Base-by-base conservation (phyloP, 2,113 vertebrate genomes). In the Lipophrys pholis region DNA sequence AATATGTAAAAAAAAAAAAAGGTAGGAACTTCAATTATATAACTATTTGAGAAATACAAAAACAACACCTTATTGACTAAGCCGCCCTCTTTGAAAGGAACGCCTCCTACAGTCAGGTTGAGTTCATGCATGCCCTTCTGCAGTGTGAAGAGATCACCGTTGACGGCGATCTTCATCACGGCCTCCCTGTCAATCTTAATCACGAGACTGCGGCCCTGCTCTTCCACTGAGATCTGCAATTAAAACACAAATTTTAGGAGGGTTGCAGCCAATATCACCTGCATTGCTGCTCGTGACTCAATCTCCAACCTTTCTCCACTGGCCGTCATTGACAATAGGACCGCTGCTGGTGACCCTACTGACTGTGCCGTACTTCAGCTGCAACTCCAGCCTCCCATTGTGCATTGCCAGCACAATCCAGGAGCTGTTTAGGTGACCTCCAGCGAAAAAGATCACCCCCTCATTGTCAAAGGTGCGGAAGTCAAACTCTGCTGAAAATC, bases 151-250 rank as follows among this genome's bases (percentile, higher is more conserved):
- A 99, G 92, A 56, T 96, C 94, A 5, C 95, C 96, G 0, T 97
- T 95, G 38, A 98, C 96, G 0, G 96, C 95, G 2, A 99, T 99
- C 93, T 97, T 98, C 98, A 99, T 99, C 39, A 99, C 96, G 0
- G 97, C 97, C 21, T 99, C 97, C 62, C 90, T 94, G 92, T 99
- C 96, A 10, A 99, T 96, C 88, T 98, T 99, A 74, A 99, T 92
- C 78, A 99, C 93, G 3, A 99, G 92, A 76, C 92, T 98, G 74
- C 93, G 93, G 0, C 95, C 95, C 0, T 97, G 90, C 88, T 99
- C 98, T 91, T 99, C 97, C 36, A 99, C 95, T 0, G 97, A 98
- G 82, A 99, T 96, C 98, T 99, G 84, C 45, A 43, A 1, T 10
- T 16, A 51, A 55, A 76, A 56, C 0, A 0, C 51, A 2, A 55